phyloP scores from a whole-genome alignment of 2,113 vertebrate species.

The Haplochromis burtoni region DNA sequence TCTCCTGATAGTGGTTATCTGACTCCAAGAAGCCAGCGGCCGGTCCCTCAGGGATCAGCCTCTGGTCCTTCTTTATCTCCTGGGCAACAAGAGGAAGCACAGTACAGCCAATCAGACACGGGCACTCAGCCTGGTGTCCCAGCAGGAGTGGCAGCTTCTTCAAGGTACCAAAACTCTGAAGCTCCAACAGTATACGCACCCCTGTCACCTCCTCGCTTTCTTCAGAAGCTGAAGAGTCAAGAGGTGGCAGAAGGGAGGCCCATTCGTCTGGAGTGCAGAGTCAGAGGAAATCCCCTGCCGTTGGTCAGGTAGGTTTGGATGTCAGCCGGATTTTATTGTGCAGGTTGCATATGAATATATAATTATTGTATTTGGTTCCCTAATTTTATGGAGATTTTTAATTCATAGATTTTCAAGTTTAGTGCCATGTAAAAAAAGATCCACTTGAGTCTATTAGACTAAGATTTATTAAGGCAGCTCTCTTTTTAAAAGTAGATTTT shows the following conservation, averaged over 20 bases:
- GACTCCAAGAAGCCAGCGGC: slow-evolving; percentile 78
- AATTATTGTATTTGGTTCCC: not conserved
- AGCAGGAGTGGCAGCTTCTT: not conserved
- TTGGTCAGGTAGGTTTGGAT: slow-evolving; percentile 75
- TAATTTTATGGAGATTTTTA: not conserved
- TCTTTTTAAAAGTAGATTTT: not conserved
- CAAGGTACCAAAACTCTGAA: slow-evolving; percentile 14
- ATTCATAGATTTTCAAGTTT: not conserved
- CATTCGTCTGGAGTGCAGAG: slow-evolving; percentile 85
- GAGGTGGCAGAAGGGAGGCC: slow-evolving; percentile 89
- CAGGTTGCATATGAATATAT: not conserved
- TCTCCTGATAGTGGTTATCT: slow-evolving; percentile 95
- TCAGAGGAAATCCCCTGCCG: slow-evolving; percentile 81
- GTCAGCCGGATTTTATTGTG: not conserved
- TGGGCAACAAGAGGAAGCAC: not conserved
- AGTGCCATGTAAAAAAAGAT: not conserved
- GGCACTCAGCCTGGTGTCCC: not conserved
- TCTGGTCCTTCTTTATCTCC: slow-evolving; percentile 23
- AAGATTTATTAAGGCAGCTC: not conserved
- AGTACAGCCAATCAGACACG: not conserved
- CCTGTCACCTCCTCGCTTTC: slow-evolving; percentile 78
- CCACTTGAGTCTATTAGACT: not conserved
- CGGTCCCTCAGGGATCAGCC: slow-evolving; percentile 55
- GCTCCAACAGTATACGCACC: slow-evolving; percentile 31
- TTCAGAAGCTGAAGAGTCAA: slow-evolving; percentile 91